These are phyloP conservation scores for Australoheros facetus DNA, from an alignment of 2,797 vertebrate genomes.

Conservation along the genomic window DNA sequence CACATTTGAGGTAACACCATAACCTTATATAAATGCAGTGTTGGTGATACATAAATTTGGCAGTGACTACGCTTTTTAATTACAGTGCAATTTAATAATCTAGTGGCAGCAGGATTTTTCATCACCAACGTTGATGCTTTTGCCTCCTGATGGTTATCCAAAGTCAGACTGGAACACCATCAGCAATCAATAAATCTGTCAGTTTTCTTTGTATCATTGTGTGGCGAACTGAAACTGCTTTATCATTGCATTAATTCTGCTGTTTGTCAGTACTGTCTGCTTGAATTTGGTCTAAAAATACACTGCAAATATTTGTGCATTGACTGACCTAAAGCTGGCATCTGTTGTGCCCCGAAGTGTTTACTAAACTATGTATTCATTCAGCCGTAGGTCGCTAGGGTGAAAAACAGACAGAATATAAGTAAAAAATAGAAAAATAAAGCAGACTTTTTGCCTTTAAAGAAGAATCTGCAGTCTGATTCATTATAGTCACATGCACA, in stretches of 20 bases:
- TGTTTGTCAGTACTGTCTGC: background rate
- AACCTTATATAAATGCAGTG: background rate
- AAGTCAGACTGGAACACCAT: background rate
- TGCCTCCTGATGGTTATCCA: background rate
- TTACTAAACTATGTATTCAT: background rate
- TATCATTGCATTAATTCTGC: background rate
- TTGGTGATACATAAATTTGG: background rate
- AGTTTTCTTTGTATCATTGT: background rate
- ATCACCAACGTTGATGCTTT: background rate
- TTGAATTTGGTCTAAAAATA: constrained; percentile 12
- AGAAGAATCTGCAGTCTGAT: constrained; percentile 5
- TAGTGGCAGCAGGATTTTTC: background rate
- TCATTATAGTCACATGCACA: constrained; percentile 13
- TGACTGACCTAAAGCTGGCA: background rate
- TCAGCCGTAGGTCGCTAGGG: background rate
- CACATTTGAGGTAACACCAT: rapidly evolving
- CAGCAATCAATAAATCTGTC: background rate
- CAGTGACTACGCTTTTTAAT: background rate
- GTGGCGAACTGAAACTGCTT: background rate
- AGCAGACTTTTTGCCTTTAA: background rate
- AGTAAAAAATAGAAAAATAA: background rate
- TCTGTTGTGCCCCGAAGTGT: constrained; percentile 33
- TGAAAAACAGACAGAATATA: background rate
- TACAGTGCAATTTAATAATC: background rate
- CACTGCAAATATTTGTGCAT: background rate